phyloP scores from a whole-genome alignment of 2,113 vertebrate genomes.

The Nycticebus coucang region DNA sequence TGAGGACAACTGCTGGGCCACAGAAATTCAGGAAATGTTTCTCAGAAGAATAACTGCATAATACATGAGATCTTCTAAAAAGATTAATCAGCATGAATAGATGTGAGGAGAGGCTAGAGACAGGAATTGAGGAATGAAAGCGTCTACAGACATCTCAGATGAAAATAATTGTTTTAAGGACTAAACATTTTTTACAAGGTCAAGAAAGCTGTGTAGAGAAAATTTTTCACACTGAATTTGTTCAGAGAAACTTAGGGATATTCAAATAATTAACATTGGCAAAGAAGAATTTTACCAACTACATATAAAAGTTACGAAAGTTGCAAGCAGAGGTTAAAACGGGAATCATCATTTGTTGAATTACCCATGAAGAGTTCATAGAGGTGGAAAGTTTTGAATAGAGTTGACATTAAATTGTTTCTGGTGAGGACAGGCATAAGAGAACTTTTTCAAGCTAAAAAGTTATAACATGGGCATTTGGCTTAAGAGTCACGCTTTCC shows the following conservation, averaged over 20 bases:
- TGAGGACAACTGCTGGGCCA: background rate
- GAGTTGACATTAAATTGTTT: background rate
- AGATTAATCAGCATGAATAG: constrained; percentile 55
- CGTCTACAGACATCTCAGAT: constrained; percentile 15
- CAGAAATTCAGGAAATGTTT: constrained; percentile 22
- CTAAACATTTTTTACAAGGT: background rate
- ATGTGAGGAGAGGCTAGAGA: background rate
- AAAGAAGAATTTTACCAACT: background rate
- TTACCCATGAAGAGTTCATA: background rate
- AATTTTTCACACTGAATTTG: background rate
- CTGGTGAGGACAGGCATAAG: background rate
- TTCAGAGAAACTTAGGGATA: background rate
- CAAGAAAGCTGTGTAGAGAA: background rate
- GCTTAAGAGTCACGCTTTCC: background rate
- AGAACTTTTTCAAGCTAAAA: background rate
- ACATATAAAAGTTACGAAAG: background rate
- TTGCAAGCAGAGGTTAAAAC: background rate
- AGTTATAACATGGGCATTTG: background rate
- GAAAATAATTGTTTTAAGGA: constrained; percentile 39
- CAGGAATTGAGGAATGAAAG: constrained; percentile 42
- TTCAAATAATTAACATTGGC: background rate
- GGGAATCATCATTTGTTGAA: background rate
- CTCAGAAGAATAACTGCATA: constrained; percentile 42
- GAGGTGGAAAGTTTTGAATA: background rate
- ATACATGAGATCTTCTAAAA: constrained; percentile 49